phyloP scores from a whole-genome alignment of 2,797 vertebrate species.

The Leptodactylus fallax region DNA sequence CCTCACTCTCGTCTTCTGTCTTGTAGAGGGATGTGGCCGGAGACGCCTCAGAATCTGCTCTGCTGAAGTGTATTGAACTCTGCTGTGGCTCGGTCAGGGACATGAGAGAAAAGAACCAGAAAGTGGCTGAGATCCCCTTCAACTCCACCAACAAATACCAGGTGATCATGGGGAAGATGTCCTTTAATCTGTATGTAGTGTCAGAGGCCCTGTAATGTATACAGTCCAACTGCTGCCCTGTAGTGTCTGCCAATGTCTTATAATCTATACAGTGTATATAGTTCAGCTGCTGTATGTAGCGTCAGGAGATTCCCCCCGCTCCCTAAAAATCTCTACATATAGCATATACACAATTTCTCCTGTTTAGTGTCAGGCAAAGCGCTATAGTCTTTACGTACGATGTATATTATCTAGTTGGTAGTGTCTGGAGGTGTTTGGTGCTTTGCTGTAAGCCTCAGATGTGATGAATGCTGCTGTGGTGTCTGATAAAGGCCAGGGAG shows the following conservation, averaged over 20 bases:
- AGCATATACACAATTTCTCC: too few species aligned
- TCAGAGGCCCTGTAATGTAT: too few species aligned
- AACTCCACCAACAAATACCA: slow-evolving; percentile 87
- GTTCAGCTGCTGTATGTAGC: too few species aligned
- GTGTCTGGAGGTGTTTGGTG: not conserved
- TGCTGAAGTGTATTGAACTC: slow-evolving; percentile 91
- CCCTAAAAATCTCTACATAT: too few species aligned
- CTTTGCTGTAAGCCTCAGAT: not conserved
- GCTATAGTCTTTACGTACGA: too few species aligned
- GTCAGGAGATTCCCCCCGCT: too few species aligned
- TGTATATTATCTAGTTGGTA: too few species aligned
- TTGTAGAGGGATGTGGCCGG: slow-evolving; percentile 75
- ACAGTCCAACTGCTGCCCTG: too few species aligned
- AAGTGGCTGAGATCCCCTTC: slow-evolving; percentile 92
- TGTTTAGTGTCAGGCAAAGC: not conserved
- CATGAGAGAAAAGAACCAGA: slow-evolving; percentile 86
- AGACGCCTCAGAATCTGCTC: slow-evolving; percentile 81
- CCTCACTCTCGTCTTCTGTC: not conserved
- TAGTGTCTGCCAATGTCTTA: too few species aligned
- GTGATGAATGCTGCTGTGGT: not conserved
- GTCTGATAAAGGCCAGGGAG: not conserved
- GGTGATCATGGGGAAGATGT: not conserved
- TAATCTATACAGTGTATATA: too few species aligned
- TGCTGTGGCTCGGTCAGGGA: slow-evolving; percentile 90
- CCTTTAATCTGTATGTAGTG: not conserved